Conservation (phyloP, 2,888 invertebrate genomes). For the Poecilus cupreus region DNA sequence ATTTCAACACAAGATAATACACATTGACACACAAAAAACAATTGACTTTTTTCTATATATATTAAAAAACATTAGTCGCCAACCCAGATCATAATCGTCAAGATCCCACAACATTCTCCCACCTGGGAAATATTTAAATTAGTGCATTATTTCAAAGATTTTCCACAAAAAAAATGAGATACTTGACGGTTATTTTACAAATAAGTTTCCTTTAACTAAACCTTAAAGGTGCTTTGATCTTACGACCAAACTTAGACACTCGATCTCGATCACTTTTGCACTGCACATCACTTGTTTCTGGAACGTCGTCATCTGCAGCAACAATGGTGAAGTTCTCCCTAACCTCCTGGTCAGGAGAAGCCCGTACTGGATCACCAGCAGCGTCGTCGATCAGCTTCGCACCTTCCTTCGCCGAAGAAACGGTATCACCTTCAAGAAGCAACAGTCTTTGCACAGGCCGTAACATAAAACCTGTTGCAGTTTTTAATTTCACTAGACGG, state of each 20-base stretch:
- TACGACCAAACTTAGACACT: background rate
- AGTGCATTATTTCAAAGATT: background rate
- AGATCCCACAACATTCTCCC: conserved; percentile 1
- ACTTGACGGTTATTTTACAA: conserved; percentile 1
- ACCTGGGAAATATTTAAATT: conserved; percentile 10
- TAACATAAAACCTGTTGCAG: background rate
- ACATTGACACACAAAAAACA: too few species aligned
- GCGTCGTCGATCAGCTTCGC: background rate
- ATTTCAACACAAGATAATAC: too few species aligned
- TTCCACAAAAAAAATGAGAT: background rate
- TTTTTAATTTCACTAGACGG: conserved; percentile 8
- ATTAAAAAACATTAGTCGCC: too few species aligned
- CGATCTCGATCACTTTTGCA: background rate
- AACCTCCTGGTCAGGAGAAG: background rate
- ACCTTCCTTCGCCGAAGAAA: background rate
- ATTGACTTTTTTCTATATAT: too few species aligned
- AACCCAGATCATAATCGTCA: too few species aligned
- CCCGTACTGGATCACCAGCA: too few species aligned
- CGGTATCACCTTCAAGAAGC: background rate
- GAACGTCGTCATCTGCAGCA: background rate
- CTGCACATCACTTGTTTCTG: background rate
- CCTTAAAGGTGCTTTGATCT: background rate
- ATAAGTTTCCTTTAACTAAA: background rate
- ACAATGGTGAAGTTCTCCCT: background rate
- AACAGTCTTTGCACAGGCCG: conserved; percentile 16